These are phyloP conservation scores for Caretta caretta DNA, from an alignment of 2,113 vertebrate genomes.

Conservation along the genomic window DNA sequence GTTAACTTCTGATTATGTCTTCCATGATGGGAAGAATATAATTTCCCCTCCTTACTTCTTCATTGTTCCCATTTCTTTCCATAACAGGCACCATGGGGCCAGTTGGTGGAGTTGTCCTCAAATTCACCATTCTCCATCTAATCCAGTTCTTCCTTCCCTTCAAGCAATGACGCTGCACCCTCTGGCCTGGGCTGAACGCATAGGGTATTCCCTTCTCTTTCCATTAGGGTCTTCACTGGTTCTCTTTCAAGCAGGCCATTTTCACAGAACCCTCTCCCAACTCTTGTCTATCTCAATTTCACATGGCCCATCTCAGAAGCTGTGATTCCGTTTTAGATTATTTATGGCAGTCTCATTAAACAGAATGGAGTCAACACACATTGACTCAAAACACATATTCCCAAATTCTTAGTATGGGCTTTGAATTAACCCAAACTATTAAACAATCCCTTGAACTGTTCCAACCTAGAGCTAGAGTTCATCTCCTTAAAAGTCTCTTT, in stretches of 20 bases:
- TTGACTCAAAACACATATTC: neutral
- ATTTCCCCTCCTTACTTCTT: neutral
- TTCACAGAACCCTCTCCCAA: neutral
- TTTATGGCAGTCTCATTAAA: neutral
- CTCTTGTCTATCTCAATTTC: neutral
- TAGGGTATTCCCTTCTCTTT: neutral
- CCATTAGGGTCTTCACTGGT: neutral
- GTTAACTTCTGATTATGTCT: neutral
- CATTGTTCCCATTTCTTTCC: neutral
- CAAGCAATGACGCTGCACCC: neutral
- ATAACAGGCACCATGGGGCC: neutral
- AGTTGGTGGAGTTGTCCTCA: neutral
- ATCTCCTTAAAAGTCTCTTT: neutral
- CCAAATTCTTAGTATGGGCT: neutral
- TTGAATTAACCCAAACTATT: neutral
- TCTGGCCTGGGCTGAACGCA: neutral
- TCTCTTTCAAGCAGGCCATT: fast-evolving
- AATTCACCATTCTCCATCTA: neutral
- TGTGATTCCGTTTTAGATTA: neutral
- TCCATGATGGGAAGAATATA: neutral
- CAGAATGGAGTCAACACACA: neutral
- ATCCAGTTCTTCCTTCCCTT: neutral
- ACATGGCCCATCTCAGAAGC: neutral
- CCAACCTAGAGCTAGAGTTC: neutral
- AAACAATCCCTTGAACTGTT: neutral